phyloP scores from a whole-genome alignment of 2,888 invertebrate genomes.

The Nudaria mundana region DNA sequence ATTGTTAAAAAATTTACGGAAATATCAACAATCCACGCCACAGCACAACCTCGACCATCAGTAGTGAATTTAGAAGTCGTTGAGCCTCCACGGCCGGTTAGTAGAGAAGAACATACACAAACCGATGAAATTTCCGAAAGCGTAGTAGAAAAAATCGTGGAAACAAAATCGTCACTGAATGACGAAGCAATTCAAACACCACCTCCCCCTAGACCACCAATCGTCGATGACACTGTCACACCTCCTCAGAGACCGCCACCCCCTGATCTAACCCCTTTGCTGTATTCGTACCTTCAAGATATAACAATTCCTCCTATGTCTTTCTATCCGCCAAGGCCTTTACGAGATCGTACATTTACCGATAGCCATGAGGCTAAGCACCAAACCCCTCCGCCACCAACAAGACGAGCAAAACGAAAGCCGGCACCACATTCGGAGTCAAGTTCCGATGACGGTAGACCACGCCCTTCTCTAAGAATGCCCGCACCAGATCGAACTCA shows the following conservation, averaged over 20 bases:
- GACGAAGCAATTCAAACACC: constrained; percentile 28
- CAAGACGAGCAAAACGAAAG: constrained; percentile 73
- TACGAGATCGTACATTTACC: constrained; percentile 55
- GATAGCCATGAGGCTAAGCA: constrained; percentile 61
- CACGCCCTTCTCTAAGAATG: constrained; percentile 65
- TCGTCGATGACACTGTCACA: constrained; percentile 42
- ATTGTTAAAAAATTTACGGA: constrained; percentile 81
- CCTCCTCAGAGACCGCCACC: constrained; percentile 74
- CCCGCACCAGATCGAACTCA: constrained; percentile 64
- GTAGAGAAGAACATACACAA: constrained; percentile 70
- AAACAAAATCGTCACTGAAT: constrained; percentile 19
- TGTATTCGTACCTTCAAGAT: constrained; percentile 79
- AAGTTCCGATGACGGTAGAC: constrained; percentile 74
- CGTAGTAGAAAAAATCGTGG: constrained; percentile 21
- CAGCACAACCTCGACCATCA: constrained; percentile 18
- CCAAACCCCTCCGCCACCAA: constrained; percentile 63
- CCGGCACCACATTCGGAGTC: constrained; percentile 69
- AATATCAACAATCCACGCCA: constrained; percentile 52
- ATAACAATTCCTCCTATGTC: constrained; percentile 72
- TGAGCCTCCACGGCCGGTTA: constrained; percentile 46
- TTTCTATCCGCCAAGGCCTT: constrained; percentile 66
- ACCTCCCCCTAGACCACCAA: constrained; percentile 34
- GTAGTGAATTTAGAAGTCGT: constrained; percentile 25
- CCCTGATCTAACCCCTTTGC: constrained; percentile 69
- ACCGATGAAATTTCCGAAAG: constrained; percentile 46